Percentiles rank a stretch among this genome's conserved stretches.
These are phyloP conservation scores for Diglossa cyanea DNA, from an alignment of 2,797 vertebrate species.

Conservation along the genomic window DNA sequence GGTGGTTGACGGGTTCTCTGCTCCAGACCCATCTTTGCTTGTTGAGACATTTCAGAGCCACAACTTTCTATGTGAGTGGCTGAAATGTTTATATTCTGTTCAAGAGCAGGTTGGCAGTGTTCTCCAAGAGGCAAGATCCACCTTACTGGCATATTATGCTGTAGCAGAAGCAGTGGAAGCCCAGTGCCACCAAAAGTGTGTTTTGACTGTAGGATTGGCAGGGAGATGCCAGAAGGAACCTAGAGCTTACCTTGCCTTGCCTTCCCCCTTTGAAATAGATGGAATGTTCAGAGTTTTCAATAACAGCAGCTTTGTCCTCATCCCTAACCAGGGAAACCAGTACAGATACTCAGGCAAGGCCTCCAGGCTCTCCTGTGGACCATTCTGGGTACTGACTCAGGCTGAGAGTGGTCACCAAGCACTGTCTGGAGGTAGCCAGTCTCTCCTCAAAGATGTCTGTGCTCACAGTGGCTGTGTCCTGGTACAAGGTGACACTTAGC, in stretches of 20 bases:
- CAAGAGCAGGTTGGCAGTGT: not conserved
- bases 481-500: not conserved
- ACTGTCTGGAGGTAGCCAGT: not conserved
- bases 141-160: not conserved
- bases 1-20: not conserved
- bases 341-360: not conserved
- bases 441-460: not conserved
- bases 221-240: not conserved
- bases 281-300: not conserved
- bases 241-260: not conserved
- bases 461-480: rapidly evolving
- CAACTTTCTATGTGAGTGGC: not conserved
- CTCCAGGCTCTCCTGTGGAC: not conserved
- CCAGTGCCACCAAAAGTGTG: not conserved
- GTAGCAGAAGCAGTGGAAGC: not conserved
- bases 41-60: not conserved
- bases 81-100: not conserved
- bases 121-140: not conserved
- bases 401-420: not conserved
- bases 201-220: not conserved
- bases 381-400: not conserved
- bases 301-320: not conserved
- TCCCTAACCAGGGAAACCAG: not conserved
- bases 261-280: not conserved
- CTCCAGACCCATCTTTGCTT: not conserved